These are phyloP conservation scores for Gracilinanus agilis DNA, from an alignment of 2,113 vertebrate species.

Conservation along the genomic window DNA sequence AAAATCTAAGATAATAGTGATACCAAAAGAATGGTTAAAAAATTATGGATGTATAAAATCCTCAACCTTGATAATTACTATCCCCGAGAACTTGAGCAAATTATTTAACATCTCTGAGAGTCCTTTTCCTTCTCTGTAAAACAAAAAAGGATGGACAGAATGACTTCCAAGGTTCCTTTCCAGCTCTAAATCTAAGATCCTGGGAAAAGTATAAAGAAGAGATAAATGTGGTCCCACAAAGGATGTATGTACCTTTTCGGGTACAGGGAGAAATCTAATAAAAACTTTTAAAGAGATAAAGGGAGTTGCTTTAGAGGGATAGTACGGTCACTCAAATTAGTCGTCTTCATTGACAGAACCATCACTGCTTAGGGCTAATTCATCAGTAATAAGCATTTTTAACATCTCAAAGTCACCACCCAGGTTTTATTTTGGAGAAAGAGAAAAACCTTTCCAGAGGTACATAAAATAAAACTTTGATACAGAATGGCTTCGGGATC, in stretches of 20 bases:
- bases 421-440: no score
- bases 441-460: no score
- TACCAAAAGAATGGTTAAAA: not conserved
- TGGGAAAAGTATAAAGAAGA: no score
- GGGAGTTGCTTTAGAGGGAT: not conserved
- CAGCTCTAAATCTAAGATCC: not conserved
- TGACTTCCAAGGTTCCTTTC: not conserved
- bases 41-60: not conserved
- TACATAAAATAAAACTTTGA: no score
- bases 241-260: not conserved
- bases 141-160: not conserved
- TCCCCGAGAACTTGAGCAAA: not conserved
- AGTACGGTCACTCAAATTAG: no score
- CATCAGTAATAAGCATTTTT: no score
- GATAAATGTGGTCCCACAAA: not conserved
- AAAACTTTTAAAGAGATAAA: not conserved
- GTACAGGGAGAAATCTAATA: not conserved
- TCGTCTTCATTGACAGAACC: no score
- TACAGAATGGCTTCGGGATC: no score
- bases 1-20: not conserved
- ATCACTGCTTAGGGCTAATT: no score
- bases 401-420: no score
- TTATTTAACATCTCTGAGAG: not conserved
- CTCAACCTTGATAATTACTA: not conserved
- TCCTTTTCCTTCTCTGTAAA: not conserved